Base-by-base conservation (phyloP, 2,888 invertebrate species). In the Colostygia pectinataria region DNA sequence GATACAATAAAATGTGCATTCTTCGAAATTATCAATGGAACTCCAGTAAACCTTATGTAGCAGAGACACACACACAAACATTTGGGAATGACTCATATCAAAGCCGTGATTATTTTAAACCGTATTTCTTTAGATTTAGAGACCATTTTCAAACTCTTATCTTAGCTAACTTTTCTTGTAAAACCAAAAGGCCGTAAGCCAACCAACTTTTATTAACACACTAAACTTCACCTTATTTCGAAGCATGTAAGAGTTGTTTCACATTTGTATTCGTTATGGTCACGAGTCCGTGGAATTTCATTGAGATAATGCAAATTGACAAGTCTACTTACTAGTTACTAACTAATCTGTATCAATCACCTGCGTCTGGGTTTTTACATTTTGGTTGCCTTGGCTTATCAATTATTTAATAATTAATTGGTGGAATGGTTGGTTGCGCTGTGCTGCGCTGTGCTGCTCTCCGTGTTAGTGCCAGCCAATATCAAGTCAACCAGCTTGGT, bases 221-320 rank as follows among this genome's bases (percentile, higher is more conserved):
- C 40, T 4, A 37, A 25, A 31, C 1, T 31, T 6, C n/a, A 7
- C 27, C 24, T 10, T 36, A 25, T n/a, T 0, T 0, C 0, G 8
- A 4, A 1, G 0, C 0, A 0, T 0, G 14, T 36, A 33, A 33
- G 12, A 23, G 13, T 20, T 6, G 23, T 14, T 29, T 28, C 39
- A 10, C 8, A 14, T 12, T 23, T n/a, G 6, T 14, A 15, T 1
- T 32, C n/a, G n/a, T 31, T 37, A 24, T 9, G 12, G 27, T 49
- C 45, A 32, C 27, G 23, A 34, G 29, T 13, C 12, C 8, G 31
- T 8, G 40, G 28, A 33, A 29, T 31, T 55, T 48, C 55, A 58
- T 58, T 58, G 58, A 55, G 33, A 48, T 53, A 55, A 55, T 58
- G 55, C 32, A 39, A 55, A 57, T 58, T 41, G 29, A 25, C 41